phyloP scores from a whole-genome alignment of 30 jellyfish, hydroid and myxozoan genomes.

The Hydractinia echinata region DNA sequence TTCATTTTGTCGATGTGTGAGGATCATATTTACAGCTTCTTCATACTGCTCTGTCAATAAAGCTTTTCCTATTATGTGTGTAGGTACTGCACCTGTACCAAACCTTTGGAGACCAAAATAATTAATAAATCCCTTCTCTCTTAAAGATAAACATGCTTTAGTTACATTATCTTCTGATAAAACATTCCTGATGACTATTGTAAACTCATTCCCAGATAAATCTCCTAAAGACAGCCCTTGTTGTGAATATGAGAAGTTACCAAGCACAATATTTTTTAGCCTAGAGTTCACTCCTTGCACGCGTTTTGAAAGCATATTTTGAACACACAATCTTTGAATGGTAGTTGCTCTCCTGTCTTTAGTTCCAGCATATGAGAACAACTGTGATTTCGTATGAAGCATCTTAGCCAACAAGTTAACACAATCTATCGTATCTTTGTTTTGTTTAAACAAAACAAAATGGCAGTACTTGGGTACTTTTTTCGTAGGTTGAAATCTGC shows the following conservation, averaged over 20 bases:
- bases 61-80: constrained; percentile 80
- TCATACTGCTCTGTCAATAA: constrained; percentile 51
- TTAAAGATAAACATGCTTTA: constrained; percentile 41
- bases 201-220: constrained; percentile 80
- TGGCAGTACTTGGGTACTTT: constrained; percentile 42
- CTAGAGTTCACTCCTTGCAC: constrained; percentile 42
- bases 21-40: constrained; percentile 46
- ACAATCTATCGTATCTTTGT: constrained; percentile 88
- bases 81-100: constrained; percentile 92
- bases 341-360: constrained; percentile 94
- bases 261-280: constrained; percentile 56
- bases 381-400: constrained; percentile 47
- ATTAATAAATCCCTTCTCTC: constrained; percentile 66
- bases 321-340: constrained; percentile 66
- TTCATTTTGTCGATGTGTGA: constrained; percentile 49
- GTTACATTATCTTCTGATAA: constrained; percentile 35
- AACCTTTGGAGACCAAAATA: constrained; percentile 97
- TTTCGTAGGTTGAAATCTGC: constrained; percentile 18
- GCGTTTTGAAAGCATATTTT: constrained; percentile 35
- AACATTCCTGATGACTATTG: constrained; percentile 62
- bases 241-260: constrained; percentile 49
- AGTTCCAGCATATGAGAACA: constrained; percentile 93
- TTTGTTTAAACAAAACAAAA: constrained; percentile 84
- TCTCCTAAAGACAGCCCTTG: constrained; percentile 73
- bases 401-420: constrained; percentile 52